These are phyloP conservation scores for Rhyzopertha dominica DNA, from an alignment of 1,140 invertebrate species.

Conservation along the genomic window DNA sequence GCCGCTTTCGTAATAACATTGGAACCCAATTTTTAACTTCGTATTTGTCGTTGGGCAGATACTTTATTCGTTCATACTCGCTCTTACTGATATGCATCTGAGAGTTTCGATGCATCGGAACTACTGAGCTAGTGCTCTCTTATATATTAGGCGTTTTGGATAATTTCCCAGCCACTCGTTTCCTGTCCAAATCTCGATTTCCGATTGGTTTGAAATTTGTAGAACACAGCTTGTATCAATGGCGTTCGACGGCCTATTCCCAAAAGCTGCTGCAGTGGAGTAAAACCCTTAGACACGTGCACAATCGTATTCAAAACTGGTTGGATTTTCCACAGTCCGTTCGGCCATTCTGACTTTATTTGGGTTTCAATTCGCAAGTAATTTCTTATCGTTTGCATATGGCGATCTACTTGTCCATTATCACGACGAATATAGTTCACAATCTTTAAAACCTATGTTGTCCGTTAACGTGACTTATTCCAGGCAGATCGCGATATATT, in stretches of 20 bases:
- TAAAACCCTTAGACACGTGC: slow-evolving; percentile 8
- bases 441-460: too few relatives aligned
- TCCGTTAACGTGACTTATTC: too few relatives aligned
- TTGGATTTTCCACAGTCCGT: slow-evolving; percentile 38
- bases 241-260: slow-evolving; percentile 11
- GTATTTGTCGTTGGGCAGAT: not conserved
- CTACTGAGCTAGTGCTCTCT: not conserved
- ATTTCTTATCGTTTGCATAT: slow-evolving; percentile 36
- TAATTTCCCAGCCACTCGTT: slow-evolving; percentile 11
- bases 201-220: slow-evolving; percentile 8
- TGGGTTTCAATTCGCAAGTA: slow-evolving; percentile 30
- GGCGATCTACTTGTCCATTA: slow-evolving; percentile 41
- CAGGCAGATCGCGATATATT: too few relatives aligned
- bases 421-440: slow-evolving; percentile 35
- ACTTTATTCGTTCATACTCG: slow-evolving; percentile 6
- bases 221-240: slow-evolving; percentile 13
- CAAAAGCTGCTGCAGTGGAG: slow-evolving; percentile 8
- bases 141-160: not conserved
- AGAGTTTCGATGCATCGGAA: slow-evolving; percentile 8
- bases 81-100: slow-evolving; percentile 10
- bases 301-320: slow-evolving; percentile 35
- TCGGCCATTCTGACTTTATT: slow-evolving; percentile 37
- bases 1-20: slow-evolving; percentile 13
- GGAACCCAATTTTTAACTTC: slow-evolving; percentile 6
- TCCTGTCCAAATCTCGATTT: slow-evolving; percentile 11